Percentiles rank a stretch among this genome's conserved stretches.
Conservation (phyloP, 2,888 invertebrate genomes). For the Tenthredo distinguenda region DNA sequence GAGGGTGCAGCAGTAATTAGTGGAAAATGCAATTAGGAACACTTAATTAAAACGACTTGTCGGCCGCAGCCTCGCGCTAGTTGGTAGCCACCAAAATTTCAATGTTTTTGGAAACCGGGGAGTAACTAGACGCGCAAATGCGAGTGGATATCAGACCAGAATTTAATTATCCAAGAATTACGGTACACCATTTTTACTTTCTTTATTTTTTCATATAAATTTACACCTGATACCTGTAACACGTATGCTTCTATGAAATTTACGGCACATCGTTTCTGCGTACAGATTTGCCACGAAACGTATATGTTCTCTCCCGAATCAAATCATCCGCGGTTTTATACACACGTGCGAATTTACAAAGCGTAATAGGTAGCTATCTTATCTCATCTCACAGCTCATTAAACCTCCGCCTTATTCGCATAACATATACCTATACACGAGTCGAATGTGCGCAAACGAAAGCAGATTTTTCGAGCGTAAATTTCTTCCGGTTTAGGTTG, state of each 20-base stretch:
- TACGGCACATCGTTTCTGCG: neutral
- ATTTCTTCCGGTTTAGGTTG: neutral
- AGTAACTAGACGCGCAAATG: neutral
- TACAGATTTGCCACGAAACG: no score
- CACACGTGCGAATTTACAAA: neutral
- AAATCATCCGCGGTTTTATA: neutral
- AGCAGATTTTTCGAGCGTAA: constrained; percentile 5
- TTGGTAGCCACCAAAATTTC: constrained; percentile 24
- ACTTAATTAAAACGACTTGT: constrained; percentile 74
- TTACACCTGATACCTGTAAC: neutral
- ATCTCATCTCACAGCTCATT: constrained; percentile 42
- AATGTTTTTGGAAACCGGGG: constrained; percentile 23
- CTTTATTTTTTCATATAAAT: neutral
- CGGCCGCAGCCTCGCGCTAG: constrained; percentile 48
- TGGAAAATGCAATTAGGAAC: constrained; percentile 73
- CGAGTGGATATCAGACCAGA: neutral
- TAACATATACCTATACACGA: neutral
- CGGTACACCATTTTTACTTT: neutral
- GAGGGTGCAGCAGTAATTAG: constrained; percentile 68
- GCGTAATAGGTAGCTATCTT: neutral
- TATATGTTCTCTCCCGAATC: neutral
- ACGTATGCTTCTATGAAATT: neutral
- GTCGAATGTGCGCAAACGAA: neutral
- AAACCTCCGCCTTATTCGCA: neutral
- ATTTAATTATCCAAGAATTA: constrained; percentile 33